A percentile compares a stretch with the other conserved stretches of the same genome.
Conservation (phyloP, 2,888 invertebrate species). For the Pinctada fucata region DNA sequence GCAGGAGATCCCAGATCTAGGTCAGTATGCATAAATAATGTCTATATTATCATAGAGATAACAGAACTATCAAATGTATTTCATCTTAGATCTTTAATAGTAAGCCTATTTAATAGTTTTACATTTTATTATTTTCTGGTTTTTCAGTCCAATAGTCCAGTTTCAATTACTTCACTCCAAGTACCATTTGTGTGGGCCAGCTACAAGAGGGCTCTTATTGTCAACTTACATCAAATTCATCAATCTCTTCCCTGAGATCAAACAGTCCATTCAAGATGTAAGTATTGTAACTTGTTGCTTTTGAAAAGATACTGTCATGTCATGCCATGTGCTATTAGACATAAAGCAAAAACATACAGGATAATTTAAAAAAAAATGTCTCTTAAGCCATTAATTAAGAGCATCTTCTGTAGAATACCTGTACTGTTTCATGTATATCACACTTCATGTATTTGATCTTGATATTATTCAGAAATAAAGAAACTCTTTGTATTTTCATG, state of each 20-base stretch:
- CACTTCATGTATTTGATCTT: neutral
- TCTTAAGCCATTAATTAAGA: too few species aligned
- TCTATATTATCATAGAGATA: neutral
- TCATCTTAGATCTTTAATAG: too few species aligned
- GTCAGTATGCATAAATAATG: slow-evolving; percentile 57
- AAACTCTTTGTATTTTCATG: neutral
- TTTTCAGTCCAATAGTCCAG: slow-evolving; percentile 92
- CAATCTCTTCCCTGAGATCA: slow-evolving; percentile 99
- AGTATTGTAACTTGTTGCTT: slow-evolving; percentile 80
- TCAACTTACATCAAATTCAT: slow-evolving; percentile 99
- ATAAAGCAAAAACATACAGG: too few species aligned
- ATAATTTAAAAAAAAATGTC: too few species aligned
- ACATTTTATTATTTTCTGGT: too few species aligned
- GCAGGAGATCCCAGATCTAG: slow-evolving; percentile 97
- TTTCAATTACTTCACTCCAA: slow-evolving; percentile 99
- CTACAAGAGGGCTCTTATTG: slow-evolving; percentile 95
- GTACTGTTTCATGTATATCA: too few species aligned
- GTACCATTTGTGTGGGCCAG: slow-evolving; percentile 97
- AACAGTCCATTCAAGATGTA: slow-evolving; percentile 95
- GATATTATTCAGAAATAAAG: neutral
- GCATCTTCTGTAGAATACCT: too few species aligned
- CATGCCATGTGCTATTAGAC: too few species aligned
- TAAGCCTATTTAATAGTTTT: too few species aligned
- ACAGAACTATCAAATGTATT: neutral
- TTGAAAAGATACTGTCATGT: too few species aligned